These are phyloP conservation scores for Thumatha senex DNA, from an alignment of 2,888 invertebrate genomes.

Conservation along the genomic window DNA sequence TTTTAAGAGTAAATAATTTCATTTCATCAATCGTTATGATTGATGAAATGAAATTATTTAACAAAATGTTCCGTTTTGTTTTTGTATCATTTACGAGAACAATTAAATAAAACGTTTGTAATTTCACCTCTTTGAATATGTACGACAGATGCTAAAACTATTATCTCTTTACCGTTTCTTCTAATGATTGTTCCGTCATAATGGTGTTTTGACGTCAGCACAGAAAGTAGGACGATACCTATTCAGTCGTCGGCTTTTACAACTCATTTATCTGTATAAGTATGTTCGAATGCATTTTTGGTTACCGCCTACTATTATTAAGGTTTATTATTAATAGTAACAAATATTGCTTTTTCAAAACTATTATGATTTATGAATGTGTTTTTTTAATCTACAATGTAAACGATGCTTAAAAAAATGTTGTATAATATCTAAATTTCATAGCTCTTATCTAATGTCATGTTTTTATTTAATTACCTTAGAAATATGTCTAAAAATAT, in stretches of 20 bases:
- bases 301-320: constrained; percentile 6
- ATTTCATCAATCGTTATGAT: too few species aligned
- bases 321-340: not conserved
- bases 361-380: too few species aligned
- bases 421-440: too few species aligned
- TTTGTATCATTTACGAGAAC: constrained; percentile 1
- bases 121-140: constrained; percentile 10
- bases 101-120: constrained; percentile 1
- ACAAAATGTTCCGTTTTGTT: constrained; percentile 3
- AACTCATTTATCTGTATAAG: constrained; percentile 12
- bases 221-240: constrained; percentile 25
- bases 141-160: constrained; percentile 22
- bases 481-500: too few species aligned
- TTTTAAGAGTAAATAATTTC: too few species aligned
- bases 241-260: constrained; percentile 18
- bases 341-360: too few species aligned
- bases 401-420: too few species aligned
- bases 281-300: constrained; percentile 19
- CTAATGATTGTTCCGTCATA: constrained; percentile 16
- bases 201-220: constrained; percentile 16
- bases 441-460: too few species aligned
- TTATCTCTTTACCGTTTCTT: constrained; percentile 21
- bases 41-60: too few species aligned
- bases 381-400: too few species aligned
- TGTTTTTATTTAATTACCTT: too few species aligned